Conservation (phyloP, 2,113 vertebrate genomes). For the Pomatostomus ruficeps region DNA sequence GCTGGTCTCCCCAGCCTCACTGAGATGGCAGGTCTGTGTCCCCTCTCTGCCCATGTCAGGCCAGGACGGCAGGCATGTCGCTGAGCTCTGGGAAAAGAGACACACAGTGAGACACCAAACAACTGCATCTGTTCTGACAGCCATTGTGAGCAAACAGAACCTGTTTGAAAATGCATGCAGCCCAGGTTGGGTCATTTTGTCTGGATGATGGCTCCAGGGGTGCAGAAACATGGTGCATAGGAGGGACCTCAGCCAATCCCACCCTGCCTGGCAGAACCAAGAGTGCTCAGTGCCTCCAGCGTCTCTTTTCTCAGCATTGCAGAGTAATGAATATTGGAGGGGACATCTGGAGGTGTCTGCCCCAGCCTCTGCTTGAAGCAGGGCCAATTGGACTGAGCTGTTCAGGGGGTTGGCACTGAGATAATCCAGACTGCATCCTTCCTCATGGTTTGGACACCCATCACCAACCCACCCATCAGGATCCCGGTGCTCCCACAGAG, state of each 20-base stretch:
- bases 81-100: slow-evolving; percentile 37
- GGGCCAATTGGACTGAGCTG: background rate
- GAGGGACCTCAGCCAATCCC: background rate
- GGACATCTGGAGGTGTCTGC: background rate
- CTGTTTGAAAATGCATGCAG: background rate
- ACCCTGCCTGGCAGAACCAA: background rate
- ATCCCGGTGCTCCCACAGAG: fast-evolving
- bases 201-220: background rate
- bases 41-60: background rate
- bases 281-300: background rate
- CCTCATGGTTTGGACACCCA: background rate
- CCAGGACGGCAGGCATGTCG: background rate
- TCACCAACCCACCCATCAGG: background rate
- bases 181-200: background rate
- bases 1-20: background rate
- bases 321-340: background rate
- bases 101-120: background rate
- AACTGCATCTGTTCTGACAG: background rate
- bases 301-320: background rate
- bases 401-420: background rate
- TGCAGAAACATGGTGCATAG: background rate
- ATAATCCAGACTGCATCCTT: background rate
- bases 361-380: background rate
- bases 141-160: background rate
- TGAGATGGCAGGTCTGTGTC: fast-evolving